Conservation (phyloP, 1,140 invertebrate species). For the Harpegnathos saltator region DNA sequence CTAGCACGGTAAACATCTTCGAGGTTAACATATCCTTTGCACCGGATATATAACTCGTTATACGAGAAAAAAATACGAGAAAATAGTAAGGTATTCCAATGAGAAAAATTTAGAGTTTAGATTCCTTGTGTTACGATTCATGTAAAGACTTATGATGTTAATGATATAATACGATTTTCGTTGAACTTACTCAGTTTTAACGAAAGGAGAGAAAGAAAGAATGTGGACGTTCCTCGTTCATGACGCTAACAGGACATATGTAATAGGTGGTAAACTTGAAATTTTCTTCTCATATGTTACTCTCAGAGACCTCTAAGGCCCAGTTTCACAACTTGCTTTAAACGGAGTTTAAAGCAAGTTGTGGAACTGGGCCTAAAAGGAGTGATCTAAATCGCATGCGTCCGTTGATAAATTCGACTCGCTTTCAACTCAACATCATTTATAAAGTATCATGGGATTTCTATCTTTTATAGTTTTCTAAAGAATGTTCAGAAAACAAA, state of each 20-base stretch:
- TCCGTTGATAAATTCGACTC: background rate
- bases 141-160: constrained; percentile 35
- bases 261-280: background rate
- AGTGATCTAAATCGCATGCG: background rate
- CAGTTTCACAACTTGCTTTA: too few species aligned
- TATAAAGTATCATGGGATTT: too few species aligned
- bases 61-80: constrained; percentile 1
- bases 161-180: constrained; percentile 57
- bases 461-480: too few species aligned
- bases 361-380: too few species aligned
- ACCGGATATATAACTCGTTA: background rate
- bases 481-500: too few species aligned
- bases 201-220: constrained; percentile 58
- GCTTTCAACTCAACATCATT: too few species aligned
- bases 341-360: too few species aligned
- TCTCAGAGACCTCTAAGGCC: background rate
- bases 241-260: background rate
- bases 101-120: background rate
- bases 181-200: constrained; percentile 50
- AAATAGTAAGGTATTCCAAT: constrained; percentile 53
- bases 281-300: background rate
- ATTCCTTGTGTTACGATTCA: background rate
- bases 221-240: too few species aligned
- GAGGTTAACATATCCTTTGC: constrained; percentile 45
- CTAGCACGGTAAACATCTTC: background rate